A percentile compares a stretch with the other conserved stretches of the same genome.
Conservation (phyloP, 2,888 invertebrate genomes). For the Copidosoma aretas region DNA sequence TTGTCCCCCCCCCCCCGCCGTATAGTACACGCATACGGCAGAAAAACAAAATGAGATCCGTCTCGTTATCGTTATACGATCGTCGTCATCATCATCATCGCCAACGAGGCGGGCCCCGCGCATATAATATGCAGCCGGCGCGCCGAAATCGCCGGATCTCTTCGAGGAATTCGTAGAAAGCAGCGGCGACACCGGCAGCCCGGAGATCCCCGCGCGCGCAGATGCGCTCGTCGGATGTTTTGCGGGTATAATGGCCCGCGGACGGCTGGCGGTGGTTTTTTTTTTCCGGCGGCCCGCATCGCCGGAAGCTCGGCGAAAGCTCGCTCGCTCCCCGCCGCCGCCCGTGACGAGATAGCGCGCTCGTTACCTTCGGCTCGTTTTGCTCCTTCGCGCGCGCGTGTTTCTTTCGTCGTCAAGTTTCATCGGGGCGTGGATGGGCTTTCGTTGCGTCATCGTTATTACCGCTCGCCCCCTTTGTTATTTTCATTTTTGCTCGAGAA, state of each 20-base stretch:
- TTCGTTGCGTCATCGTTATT: neutral
- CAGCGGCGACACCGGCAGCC: constrained; percentile 7
- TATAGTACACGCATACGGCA: no score
- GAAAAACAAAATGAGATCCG: no score
- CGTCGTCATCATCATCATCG: constrained; percentile 4
- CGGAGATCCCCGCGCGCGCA: neutral
- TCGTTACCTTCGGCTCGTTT: constrained; percentile 1
- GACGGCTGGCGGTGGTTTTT: neutral
- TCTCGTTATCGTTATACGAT: neutral
- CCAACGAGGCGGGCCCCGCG: no score
- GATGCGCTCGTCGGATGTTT: constrained; percentile 2
- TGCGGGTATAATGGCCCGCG: neutral
- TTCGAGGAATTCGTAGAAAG: constrained; percentile 18
- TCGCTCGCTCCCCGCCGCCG: constrained; percentile 26
- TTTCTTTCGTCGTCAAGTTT: neutral
- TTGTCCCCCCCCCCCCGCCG: no score
- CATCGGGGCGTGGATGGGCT: neutral
- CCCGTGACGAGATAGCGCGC: constrained; percentile 20
- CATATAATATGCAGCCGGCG: no score
- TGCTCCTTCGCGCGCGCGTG: neutral
- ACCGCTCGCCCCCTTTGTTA: neutral
- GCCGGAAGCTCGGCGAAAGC: constrained; percentile 36
- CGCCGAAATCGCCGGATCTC: constrained; percentile 18
- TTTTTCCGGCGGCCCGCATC: neutral
- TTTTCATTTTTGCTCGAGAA: neutral